Evolutionary conservation across 2,113 vertebrate species (phyloP), one percentile per base, ranked within the genome.

Genomic region (Copsychus sechellarum): DNA sequence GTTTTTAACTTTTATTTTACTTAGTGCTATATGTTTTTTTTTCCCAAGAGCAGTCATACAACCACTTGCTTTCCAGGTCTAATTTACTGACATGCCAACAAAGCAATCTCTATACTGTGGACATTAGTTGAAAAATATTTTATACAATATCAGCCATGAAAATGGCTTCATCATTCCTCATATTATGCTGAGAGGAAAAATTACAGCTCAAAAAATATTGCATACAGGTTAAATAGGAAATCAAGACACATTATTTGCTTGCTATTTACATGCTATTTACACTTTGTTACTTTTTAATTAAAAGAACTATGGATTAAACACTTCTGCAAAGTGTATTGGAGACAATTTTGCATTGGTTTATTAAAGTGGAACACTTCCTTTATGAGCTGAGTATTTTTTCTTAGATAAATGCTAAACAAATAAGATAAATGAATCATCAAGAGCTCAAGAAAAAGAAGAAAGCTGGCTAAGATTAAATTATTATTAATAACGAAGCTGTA

Each of bases 401-500:
- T 83, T 48, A 71, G 29, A 86, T 21, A 83, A 47, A 73, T 92
- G 50, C 54, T 65, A 73, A 90, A 80, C 61, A 85, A 80, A 11
- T 58, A 77, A 56, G 72, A 89, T 40, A 86, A 89, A 82, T 31
- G 28, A 88, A 86, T 86, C 56, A 93, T 25, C 62, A 91, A 84
- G 84, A 69, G 48, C 38, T 85, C 33, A 48, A 67, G 38, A 71
- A 70, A 70, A 54, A 70, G 56, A 24, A 64, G 8, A 45, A 33
- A 67, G n/a, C 54, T 81, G 45, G 50, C 51, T 86, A 88, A 69
- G 57, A 88, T 54, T 47, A 89, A 81, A 78, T 45, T 42, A 65
- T 67, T 94, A 86, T 92, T 92, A 95, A 91, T 90, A 91, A 92
- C 25, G 48, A 92, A 90, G 71, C 88, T 85, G 77, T 64, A 66